phyloP scores from a whole-genome alignment of 2,888 invertebrate genomes.

The Lysandra coridon region DNA sequence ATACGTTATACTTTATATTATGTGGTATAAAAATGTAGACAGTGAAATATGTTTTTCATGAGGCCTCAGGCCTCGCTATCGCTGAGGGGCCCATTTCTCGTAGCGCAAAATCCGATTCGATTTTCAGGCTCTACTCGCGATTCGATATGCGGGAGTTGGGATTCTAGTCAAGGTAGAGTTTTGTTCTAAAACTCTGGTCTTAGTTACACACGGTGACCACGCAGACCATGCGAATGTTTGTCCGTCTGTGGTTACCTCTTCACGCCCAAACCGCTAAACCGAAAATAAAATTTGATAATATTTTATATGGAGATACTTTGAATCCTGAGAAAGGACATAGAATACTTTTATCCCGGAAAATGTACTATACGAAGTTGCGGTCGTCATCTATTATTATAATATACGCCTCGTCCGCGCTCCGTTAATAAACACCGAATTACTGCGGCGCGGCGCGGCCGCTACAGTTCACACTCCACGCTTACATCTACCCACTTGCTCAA shows the following conservation, averaged over 20 bases:
- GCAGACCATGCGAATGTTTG: no score
- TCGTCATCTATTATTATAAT: no score
- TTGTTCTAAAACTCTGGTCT: neutral
- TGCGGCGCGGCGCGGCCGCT: neutral
- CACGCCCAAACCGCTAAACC: no score
- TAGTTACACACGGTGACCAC: neutral
- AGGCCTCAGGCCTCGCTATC: neutral
- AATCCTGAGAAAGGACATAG: no score
- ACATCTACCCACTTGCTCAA: constrained; percentile 22
- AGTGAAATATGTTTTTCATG: neutral
- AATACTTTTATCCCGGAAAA: no score
- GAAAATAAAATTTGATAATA: no score
- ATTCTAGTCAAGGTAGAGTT: neutral
- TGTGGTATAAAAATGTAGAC: neutral
- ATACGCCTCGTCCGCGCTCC: neutral
- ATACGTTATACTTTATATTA: neutral
- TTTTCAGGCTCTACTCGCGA: neutral
- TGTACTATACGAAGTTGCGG: no score
- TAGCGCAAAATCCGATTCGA: neutral
- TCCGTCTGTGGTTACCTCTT: no score
- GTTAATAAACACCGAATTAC: constrained; percentile 23
- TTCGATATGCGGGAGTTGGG: neutral
- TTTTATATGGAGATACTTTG: no score
- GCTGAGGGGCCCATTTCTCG: neutral
- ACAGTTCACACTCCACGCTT: neutral